A percentile compares a stretch with the other conserved stretches of the same genome.
Evolutionary conservation across 2,797 vertebrate species (phyloP).

Genomic region (Danio albolineatus): DNA sequence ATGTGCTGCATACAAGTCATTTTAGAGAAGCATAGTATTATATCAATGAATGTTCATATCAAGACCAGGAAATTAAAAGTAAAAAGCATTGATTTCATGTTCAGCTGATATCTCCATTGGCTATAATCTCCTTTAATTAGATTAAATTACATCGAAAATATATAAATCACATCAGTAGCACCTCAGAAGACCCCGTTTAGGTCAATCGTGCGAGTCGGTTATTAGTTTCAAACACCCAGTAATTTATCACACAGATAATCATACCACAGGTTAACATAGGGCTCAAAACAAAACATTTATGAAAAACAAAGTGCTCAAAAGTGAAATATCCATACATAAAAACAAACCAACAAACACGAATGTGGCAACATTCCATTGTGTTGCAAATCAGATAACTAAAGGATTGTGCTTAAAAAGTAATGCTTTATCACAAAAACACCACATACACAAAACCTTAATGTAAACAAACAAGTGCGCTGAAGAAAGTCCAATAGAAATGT

Average conservation of each 20-base stretch:
- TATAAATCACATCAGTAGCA: constrained; percentile 71
- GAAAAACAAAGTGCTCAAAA: too few relatives aligned
- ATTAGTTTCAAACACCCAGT: constrained; percentile 78
- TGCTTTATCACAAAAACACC: too few relatives aligned
- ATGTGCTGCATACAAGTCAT: neutral
- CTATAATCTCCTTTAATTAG: neutral
- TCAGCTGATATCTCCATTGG: neutral
- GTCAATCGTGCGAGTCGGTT: constrained; percentile 77
- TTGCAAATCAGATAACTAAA: too few relatives aligned
- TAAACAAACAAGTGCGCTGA: too few relatives aligned
- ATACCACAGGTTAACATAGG: constrained; percentile 71
- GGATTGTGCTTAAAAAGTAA: too few relatives aligned
- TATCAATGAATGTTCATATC: neutral
- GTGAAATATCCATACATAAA: too few relatives aligned
- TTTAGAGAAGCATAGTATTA: neutral
- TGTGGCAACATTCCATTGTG: too few relatives aligned
- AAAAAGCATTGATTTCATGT: neutral
- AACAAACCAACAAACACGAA: too few relatives aligned
- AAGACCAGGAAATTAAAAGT: neutral
- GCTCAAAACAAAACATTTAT: constrained; percentile 80
- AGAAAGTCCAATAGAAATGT: too few relatives aligned
- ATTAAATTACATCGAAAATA: constrained; percentile 51
- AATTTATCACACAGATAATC: constrained; percentile 82
- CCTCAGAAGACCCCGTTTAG: constrained; percentile 72
- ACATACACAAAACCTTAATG: too few relatives aligned